Conservation (phyloP, 2,888 invertebrate species). For the Drosophila lutescens region DNA sequence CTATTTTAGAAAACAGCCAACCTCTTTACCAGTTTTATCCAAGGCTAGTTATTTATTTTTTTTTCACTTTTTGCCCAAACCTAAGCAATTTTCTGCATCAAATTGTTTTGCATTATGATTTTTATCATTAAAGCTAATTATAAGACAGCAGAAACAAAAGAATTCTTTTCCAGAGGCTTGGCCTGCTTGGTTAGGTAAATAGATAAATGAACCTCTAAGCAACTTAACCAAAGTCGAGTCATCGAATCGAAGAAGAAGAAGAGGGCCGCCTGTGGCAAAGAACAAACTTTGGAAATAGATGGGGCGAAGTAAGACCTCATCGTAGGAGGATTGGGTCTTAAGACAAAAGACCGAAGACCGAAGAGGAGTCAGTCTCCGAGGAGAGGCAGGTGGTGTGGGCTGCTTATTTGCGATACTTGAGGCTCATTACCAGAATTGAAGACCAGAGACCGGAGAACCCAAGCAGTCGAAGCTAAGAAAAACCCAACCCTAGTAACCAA, state of each 20-base stretch:
- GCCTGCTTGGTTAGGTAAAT: constrained; percentile 64
- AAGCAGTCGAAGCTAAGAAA: neutral
- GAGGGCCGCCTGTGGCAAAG: constrained; percentile 18
- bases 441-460: constrained; percentile 9
- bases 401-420: constrained; percentile 36
- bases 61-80: no score
- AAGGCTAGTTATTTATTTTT: no score
- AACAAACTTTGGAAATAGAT: constrained; percentile 13
- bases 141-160: constrained; percentile 40
- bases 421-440: constrained; percentile 38
- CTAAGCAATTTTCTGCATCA: constrained; percentile 59
- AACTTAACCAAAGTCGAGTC: constrained; percentile 14
- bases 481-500: constrained; percentile 22
- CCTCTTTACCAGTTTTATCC: no score
- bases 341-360: constrained; percentile 9
- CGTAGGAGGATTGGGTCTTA: constrained; percentile 13
- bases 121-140: constrained; percentile 79
- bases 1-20: no score
- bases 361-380: constrained; percentile 2
- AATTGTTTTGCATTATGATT: constrained; percentile 73
- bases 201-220: constrained; percentile 11
- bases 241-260: constrained; percentile 7
- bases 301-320: constrained; percentile 28
- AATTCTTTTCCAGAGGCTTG: constrained; percentile 61
- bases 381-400: constrained; percentile 41